Evolutionary conservation across 2,113 vertebrate genomes (phyloP).

Genomic region (Lathamus discolor): DNA sequence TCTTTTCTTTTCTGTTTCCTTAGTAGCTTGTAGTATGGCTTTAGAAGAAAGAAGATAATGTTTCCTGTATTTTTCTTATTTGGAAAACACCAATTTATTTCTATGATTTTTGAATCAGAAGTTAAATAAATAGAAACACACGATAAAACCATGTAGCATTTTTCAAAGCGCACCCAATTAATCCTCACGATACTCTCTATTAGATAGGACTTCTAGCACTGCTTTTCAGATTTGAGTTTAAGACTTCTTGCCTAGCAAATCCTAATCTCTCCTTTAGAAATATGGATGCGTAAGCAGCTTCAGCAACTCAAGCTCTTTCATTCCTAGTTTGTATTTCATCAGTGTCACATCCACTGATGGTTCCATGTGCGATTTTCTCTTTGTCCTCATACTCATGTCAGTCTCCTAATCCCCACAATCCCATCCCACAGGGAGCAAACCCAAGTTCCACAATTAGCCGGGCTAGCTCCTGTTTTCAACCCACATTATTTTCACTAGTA

Average conservation of each 20-base stretch:
- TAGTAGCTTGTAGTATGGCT: background rate
- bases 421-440: background rate
- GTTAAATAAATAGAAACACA: constrained; percentile 18
- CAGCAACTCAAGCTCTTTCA: background rate
- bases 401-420: background rate
- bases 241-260: background rate
- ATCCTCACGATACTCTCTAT: background rate
- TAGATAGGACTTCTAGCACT: constrained; percentile 7
- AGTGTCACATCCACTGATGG: background rate
- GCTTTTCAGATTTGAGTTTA: constrained; percentile 1
- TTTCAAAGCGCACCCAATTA: background rate
- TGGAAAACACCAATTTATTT: background rate
- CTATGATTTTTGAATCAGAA: constrained; percentile 9
- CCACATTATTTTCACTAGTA: background rate
- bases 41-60: constrained; percentile 15
- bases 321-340: background rate
- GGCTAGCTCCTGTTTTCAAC: background rate
- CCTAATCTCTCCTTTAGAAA: background rate
- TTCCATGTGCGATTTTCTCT: background rate
- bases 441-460: background rate
- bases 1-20: background rate
- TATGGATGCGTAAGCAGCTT: background rate
- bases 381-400: background rate
- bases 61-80: background rate
- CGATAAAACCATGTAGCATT: background rate